Percentiles rank a stretch among this genome's conserved stretches.
phyloP scores from a whole-genome alignment of 2,113 vertebrate species.

The Pan troglodytes region NHGRI_mPanTro3-v2.1_pri NC_072407.2:45372001-45372500 shows the following conservation, averaged over 20 bases:
- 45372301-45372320: not conserved
- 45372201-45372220: not conserved
- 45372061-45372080: not conserved
- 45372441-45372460: not conserved
- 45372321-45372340: not conserved
- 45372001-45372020: not conserved
- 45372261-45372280: not conserved
- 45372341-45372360: not conserved
- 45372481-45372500: not conserved
- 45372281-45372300: not conserved
- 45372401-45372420: not conserved
- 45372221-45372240: not conserved
- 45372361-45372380: not conserved
- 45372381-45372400: not conserved
- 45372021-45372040: not conserved
- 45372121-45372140: not conserved
- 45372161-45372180: not conserved
- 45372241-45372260: not conserved
- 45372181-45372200: not conserved
- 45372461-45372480: not conserved
- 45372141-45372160: not conserved
- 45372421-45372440: not conserved
- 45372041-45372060: not conserved
- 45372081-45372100: not conserved
- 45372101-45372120: not conserved